Conservation (phyloP, 2,113 vertebrate genomes). For the Ictalurus furcatus region DNA sequence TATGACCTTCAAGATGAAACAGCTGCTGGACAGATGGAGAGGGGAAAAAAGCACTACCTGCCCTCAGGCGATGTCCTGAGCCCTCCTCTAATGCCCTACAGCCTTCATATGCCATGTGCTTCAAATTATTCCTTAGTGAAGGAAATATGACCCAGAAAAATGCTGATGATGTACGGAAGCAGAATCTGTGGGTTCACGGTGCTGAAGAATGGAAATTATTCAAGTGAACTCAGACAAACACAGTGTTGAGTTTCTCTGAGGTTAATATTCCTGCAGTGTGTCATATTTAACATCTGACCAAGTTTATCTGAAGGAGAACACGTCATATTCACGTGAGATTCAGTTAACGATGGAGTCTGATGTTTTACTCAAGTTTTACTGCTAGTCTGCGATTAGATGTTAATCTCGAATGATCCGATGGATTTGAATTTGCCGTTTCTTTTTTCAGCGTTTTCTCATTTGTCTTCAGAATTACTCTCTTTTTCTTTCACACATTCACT, state of each 20-base stretch:
- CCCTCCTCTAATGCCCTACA: neutral
- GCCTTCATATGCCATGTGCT: neutral
- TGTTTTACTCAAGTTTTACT: neutral
- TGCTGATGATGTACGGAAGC: neutral
- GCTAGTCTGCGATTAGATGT: neutral
- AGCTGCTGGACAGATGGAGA: conserved; percentile 25
- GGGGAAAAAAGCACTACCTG: neutral
- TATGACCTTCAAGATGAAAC: conserved; percentile 15
- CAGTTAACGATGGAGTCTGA: neutral
- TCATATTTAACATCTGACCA: neutral
- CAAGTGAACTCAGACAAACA: neutral
- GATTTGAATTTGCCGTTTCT: neutral
- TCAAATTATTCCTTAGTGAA: neutral
- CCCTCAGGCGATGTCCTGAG: conserved; percentile 3
- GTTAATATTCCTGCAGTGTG: neutral
- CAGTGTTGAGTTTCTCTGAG: neutral
- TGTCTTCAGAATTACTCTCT: neutral
- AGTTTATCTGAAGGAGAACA: too few species aligned
- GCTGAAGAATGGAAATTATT: neutral
- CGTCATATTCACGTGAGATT: neutral
- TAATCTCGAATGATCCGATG: neutral
- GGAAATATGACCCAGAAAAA: neutral
- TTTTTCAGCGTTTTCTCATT: neutral
- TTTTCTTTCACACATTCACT: too few species aligned
- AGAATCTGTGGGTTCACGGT: neutral